Percentiles rank a stretch among this genome's conserved stretches.
phyloP scores from a whole-genome alignment of 1,140 invertebrate genomes.

The Planococcus citri region DNA sequence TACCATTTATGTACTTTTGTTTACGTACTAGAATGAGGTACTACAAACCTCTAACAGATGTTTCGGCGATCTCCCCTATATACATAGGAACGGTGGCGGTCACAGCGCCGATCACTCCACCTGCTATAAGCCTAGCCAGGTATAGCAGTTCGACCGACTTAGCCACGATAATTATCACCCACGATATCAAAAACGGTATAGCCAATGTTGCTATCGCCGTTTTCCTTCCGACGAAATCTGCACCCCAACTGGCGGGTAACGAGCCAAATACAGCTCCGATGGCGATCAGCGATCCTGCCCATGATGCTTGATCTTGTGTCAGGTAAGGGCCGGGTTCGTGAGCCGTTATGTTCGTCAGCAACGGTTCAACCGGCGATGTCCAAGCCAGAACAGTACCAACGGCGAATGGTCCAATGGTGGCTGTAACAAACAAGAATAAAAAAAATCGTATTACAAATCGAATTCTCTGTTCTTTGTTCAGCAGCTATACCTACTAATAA shows the following conservation, averaged over 20 bases:
- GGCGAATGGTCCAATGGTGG: constrained; percentile 51
- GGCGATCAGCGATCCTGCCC: constrained; percentile 56
- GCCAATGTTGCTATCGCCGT: constrained; percentile 25
- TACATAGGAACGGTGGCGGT: constrained; percentile 34
- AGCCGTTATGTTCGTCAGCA: constrained; percentile 38
- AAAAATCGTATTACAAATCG: too few relatives aligned
- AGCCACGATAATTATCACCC: constrained; percentile 54
- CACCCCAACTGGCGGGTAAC: constrained; percentile 43
- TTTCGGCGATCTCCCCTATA: constrained; percentile 29
- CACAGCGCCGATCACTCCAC: constrained; percentile 32
- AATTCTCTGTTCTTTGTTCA: too few relatives aligned
- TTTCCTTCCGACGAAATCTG: constrained; percentile 52
- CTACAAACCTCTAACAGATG: constrained; percentile 44
- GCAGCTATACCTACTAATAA: too few relatives aligned
- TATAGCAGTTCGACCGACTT: constrained; percentile 46
- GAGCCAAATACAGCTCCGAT: constrained; percentile 52
- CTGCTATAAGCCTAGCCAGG: constrained; percentile 59
- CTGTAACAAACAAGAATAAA: constrained; percentile 26
- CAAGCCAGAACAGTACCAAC: constrained; percentile 58
- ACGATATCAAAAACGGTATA: constrained; percentile 36
- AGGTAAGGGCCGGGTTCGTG: not conserved
- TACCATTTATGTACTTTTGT: too few relatives aligned
- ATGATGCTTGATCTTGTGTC: constrained; percentile 42
- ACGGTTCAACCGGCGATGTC: constrained; percentile 54
- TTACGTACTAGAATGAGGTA: not conserved